A percentile compares a stretch with the other conserved stretches of the same genome.
These are phyloP conservation scores for Sisyra terminalis DNA, from an alignment of 2,888 invertebrate genomes.

Conservation along the genomic window DNA sequence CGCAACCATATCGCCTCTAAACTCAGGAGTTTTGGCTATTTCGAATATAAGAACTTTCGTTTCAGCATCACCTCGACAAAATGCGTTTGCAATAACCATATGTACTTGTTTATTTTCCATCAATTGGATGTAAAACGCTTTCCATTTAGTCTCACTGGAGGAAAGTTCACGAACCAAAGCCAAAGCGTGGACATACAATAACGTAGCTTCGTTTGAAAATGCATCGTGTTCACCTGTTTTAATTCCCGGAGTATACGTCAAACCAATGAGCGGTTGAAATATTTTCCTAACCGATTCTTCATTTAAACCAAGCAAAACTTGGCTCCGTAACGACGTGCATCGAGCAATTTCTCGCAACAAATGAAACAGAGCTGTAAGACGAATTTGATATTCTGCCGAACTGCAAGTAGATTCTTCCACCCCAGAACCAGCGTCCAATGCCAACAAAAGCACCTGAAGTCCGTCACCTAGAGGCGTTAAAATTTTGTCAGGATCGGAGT, in stretches of 20 bases:
- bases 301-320: slow-evolving; percentile 25
- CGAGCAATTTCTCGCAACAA: slow-evolving; percentile 28
- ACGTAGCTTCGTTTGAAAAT: slow-evolving; percentile 24
- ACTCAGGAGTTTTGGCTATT: slow-evolving; percentile 19
- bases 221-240: slow-evolving; percentile 15
- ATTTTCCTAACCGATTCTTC: slow-evolving; percentile 25
- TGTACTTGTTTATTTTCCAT: slow-evolving; percentile 27
- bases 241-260: slow-evolving; percentile 15
- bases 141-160: slow-evolving; percentile 27
- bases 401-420: slow-evolving; percentile 18
- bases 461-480: slow-evolving; percentile 22
- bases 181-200: slow-evolving; percentile 31
- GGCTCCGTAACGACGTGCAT: slow-evolving; percentile 19
- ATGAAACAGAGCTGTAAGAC: slow-evolving; percentile 30
- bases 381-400: slow-evolving; percentile 21
- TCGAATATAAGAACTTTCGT: slow-evolving; percentile 25
- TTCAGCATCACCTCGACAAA: slow-evolving; percentile 28
- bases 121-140: slow-evolving; percentile 26
- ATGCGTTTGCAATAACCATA: slow-evolving; percentile 30
- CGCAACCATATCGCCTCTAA: slow-evolving; percentile 18
- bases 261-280: slow-evolving; percentile 24
- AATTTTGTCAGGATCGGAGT: slow-evolving; percentile 14
- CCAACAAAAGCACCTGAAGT: slow-evolving; percentile 26
- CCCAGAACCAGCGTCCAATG: slow-evolving; percentile 21
- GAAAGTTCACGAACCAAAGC: slow-evolving; percentile 31